Evolutionary conservation across 2,113 vertebrate genomes (phyloP).

Genomic region (Sinosuthora webbiana): DNA sequence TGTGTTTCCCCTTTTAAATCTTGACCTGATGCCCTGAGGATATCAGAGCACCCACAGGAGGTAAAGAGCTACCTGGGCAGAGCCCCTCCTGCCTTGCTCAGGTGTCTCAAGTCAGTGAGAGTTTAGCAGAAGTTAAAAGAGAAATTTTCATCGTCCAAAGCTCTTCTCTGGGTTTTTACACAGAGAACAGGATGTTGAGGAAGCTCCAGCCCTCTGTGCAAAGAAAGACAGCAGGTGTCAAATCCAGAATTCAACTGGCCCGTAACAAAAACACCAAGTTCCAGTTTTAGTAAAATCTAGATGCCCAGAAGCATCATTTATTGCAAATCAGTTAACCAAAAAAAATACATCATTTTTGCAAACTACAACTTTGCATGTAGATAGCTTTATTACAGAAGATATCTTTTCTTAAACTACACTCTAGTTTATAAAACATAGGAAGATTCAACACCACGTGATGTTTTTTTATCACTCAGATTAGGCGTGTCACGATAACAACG

Average conservation of each 20-base stretch:
- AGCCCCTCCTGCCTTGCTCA: not conserved
- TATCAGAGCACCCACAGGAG: not conserved
- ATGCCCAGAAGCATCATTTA: constrained; percentile 79
- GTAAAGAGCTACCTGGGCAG: not conserved
- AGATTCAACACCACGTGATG: constrained; percentile 70
- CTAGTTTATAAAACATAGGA: constrained; percentile 80
- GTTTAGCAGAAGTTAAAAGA: not conserved
- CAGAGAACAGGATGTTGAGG: not conserved
- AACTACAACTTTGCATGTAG: constrained; percentile 81
- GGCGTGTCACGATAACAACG: constrained; percentile 26
- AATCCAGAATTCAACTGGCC: not conserved
- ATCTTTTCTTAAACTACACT: constrained; percentile 78
- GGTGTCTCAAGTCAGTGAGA: rapidly evolving
- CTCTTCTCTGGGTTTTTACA: not conserved
- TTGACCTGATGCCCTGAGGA: not conserved
- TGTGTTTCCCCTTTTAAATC: not conserved
- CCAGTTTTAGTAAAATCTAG: constrained; percentile 68
- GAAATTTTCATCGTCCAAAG: not conserved
- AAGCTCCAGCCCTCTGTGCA: not conserved
- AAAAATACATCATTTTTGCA: constrained; percentile 80
- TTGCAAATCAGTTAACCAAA: constrained; percentile 87
- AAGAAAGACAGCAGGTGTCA: not conserved
- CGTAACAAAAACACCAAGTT: not conserved
- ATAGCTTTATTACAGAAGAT: constrained; percentile 77
- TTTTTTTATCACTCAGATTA: constrained; percentile 60